Base-by-base conservation (phyloP, 2,888 invertebrate species). In the Mythimna impura region DNA sequence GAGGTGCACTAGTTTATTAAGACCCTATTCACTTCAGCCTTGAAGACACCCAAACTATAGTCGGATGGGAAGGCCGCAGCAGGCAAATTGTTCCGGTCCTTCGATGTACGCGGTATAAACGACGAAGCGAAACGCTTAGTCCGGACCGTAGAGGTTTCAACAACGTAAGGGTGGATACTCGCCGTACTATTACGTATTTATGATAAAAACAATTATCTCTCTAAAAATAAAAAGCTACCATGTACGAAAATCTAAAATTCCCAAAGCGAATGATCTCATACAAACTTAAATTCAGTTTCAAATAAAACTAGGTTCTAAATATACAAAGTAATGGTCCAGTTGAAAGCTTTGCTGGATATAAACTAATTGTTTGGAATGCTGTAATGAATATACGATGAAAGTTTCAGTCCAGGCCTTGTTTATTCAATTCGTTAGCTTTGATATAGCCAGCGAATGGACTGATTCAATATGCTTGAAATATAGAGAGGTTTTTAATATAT, bases 361-460 rank as follows among this genome's bases (percentile, higher is more conserved):
- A 60, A 67, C 58, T 67, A 71, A 78, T 71, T 82, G 66, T 78
- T 80, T 65, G 54, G 20, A 62, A 68, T 68, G 20, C 62, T 55
- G 47, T 47, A 58, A 43, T 66, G 63, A 81, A 66, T 71, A 20
- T 43, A 65, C 20, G 40, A n/a, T 82, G 52, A 65, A 78, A 57
- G 30, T 82, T 71, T 71, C 43, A 71, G 55, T 54, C 30, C 47
- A 36, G 14, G n/a, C 9, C n/a, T 68, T 65, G 54, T 72, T 80
- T 68, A 82, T 78, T 68, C 17, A 78, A 58, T 78, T 82, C 57
- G 67, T 67, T 64, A 30, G 52, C 34, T 67, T 61, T 57, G n/a
- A 22, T 20, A 17, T 12, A 36, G 57, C 58, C n/a, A 43, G 60
- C 9, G 47, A 67, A 64, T 61, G n/a, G 10, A 76, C 61, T 65